Conservation (phyloP, 1,140 invertebrate species). For the Zaprionus kolodkinae region DNA sequence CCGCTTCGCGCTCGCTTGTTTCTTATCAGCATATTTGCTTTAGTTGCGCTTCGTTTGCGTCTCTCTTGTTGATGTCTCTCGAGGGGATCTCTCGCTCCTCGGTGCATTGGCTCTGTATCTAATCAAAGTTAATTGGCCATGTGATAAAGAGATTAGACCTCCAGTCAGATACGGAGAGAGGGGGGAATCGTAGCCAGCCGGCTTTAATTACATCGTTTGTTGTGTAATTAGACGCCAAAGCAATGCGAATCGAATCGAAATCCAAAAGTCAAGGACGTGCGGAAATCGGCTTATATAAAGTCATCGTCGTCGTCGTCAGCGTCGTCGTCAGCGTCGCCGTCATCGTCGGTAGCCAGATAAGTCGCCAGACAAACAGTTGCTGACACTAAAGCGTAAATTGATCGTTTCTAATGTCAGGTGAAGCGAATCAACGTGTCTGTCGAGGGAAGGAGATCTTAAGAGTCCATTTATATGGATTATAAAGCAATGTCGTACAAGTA, state of each 20-base stretch:
- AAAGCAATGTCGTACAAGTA: neutral
- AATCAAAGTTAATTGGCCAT: slow-evolving; percentile 77
- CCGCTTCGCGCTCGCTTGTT: slow-evolving; percentile 48
- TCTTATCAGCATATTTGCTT: slow-evolving; percentile 51
- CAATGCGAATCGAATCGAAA: slow-evolving; percentile 20
- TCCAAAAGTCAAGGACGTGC: slow-evolving; percentile 68
- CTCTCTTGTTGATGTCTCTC: slow-evolving; percentile 39
- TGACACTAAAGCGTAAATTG: slow-evolving; percentile 44
- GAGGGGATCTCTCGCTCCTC: neutral
- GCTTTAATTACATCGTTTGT: slow-evolving; percentile 63
- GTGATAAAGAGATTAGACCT: slow-evolving; percentile 72
- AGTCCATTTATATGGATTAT: slow-evolving; percentile 3
- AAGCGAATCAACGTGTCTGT: slow-evolving; percentile 2
- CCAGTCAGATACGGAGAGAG: neutral
- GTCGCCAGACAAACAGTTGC: slow-evolving; percentile 19
- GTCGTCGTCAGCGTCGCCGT: neutral
- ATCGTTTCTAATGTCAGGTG: slow-evolving; percentile 29
- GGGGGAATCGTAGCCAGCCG: slow-evolving; percentile 1
- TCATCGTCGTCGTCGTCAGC: neutral
- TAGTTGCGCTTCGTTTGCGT: slow-evolving; percentile 60
- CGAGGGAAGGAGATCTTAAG: neutral
- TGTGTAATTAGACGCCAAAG: slow-evolving; percentile 46
- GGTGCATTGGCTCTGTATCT: slow-evolving; percentile 45
- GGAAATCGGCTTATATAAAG: slow-evolving; percentile 55
- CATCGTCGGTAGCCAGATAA: slow-evolving; percentile 25